A percentile compares a stretch with the other conserved stretches of the same genome.
These are phyloP conservation scores for Notarius lentiginosus DNA, from an alignment of 2,113 vertebrate genomes.

Conservation along the genomic window DNA sequence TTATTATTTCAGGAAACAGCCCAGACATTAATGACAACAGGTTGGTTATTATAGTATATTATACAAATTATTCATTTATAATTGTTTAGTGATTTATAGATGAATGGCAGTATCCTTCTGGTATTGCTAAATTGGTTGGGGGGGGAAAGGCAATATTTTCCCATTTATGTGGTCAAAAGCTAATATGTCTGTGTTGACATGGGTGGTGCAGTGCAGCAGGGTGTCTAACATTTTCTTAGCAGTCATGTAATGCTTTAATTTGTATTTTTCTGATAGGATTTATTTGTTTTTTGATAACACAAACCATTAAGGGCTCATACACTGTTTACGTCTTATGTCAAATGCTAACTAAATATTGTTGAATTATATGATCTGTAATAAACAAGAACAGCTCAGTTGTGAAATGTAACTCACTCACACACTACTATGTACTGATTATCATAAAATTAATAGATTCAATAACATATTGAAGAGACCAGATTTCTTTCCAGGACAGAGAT, in stretches of 20 bases:
- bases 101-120: neutral
- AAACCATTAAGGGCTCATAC: neutral
- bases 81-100: neutral
- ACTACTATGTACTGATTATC: neutral
- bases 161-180: neutral
- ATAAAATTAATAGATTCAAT: neutral
- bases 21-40: conserved; percentile 93
- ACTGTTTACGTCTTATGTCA: neutral
- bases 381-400: neutral
- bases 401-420: neutral
- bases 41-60: conserved; percentile 58
- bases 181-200: neutral
- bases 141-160: neutral
- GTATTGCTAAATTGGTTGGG: neutral
- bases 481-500: neutral
- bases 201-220: neutral
- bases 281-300: neutral
- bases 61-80: neutral
- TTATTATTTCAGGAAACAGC: conserved; percentile 74
- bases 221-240: neutral
- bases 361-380: neutral
- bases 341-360: neutral
- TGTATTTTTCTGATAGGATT: neutral
- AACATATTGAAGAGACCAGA: neutral
- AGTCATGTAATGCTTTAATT: neutral